These are phyloP conservation scores for Melinaea menophilus DNA, from an alignment of 2,888 invertebrate genomes.

Conservation along the genomic window DNA sequence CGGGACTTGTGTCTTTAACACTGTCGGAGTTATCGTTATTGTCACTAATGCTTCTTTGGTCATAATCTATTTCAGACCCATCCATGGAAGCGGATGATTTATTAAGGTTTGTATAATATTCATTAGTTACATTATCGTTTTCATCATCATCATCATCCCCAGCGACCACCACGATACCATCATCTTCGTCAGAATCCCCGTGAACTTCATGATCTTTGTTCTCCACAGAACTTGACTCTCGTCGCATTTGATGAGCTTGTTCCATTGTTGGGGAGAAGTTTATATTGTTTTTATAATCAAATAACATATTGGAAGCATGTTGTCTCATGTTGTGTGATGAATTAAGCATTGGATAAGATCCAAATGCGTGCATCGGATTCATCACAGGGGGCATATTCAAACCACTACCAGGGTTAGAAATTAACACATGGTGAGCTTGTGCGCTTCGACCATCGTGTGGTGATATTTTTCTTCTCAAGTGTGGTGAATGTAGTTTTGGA, in stretches of 20 bases:
- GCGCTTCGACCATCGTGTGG: slow-evolving; percentile 95
- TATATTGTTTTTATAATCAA: slow-evolving; percentile 73
- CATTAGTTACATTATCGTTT: slow-evolving; percentile 74
- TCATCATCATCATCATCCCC: slow-evolving; percentile 88
- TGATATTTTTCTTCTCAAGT: slow-evolving; percentile 94
- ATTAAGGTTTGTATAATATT: slow-evolving; percentile 63
- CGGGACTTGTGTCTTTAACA: slow-evolving; percentile 74
- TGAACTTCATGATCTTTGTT: slow-evolving; percentile 79
- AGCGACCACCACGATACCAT: slow-evolving; percentile 87
- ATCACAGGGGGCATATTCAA: slow-evolving; percentile 81
- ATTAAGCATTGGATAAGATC: slow-evolving; percentile 87
- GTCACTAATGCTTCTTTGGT: slow-evolving; percentile 66
- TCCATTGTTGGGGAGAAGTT: slow-evolving; percentile 55
- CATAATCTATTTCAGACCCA: slow-evolving; percentile 67
- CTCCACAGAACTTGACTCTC: slow-evolving; percentile 64
- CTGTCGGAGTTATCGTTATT: slow-evolving; percentile 57
- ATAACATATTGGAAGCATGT: slow-evolving; percentile 67
- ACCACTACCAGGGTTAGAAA: slow-evolving; percentile 83
- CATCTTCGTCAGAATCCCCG: slow-evolving; percentile 83
- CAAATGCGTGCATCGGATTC: slow-evolving; percentile 86
- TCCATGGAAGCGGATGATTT: slow-evolving; percentile 64
- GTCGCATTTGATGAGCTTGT: slow-evolving; percentile 58
- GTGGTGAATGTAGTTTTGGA: slow-evolving; percentile 97
- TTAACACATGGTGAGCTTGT: slow-evolving; percentile 88
- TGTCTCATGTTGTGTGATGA: slow-evolving; percentile 82